Evolutionary conservation across 2,888 invertebrate species (phyloP).

Genomic region (Drosophila leonis): DNA sequence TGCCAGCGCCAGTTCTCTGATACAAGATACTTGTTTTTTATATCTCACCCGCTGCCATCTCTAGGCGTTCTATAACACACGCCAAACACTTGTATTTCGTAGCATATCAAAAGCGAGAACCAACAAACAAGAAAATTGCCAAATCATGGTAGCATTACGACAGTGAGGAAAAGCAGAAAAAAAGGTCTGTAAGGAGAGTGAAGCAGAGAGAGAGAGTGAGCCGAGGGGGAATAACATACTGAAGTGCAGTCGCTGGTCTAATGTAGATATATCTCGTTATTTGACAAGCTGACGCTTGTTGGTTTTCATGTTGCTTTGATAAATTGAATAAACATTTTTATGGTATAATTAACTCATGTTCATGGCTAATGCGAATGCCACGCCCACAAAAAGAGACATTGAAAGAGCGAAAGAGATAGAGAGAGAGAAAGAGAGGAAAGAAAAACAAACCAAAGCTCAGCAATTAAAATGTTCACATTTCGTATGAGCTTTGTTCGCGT

Average conservation of each 20-base stretch:
- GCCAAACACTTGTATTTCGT: conserved; percentile 31
- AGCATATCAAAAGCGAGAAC: conserved; percentile 24
- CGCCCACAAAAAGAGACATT: conserved; percentile 34
- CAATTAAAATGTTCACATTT: conserved; percentile 49
- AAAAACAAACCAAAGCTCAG: not conserved
- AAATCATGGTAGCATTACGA: conserved; percentile 51
- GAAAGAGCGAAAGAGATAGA: not conserved
- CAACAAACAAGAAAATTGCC: conserved; percentile 50
- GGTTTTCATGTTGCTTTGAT: conserved; percentile 63
- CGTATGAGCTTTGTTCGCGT: conserved; percentile 1
- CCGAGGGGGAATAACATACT: not conserved
- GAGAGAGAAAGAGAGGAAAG: not conserved
- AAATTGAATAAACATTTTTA: conserved; percentile 69
- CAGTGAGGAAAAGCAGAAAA: not conserved
- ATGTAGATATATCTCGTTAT: conserved; percentile 52
- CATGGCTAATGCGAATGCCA: conserved; percentile 58
- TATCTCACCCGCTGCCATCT: conserved; percentile 17
- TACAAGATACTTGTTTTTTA: not conserved
- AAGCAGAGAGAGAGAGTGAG: not conserved
- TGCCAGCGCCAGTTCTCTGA: too few species aligned
- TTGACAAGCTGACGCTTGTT: conserved; percentile 67
- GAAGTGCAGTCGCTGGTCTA: conserved; percentile 33
- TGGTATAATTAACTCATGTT: conserved; percentile 72
- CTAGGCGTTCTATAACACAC: conserved; percentile 35
- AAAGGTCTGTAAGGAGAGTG: not conserved